These are phyloP conservation scores for Platypus cylindrus DNA, from an alignment of 2,888 invertebrate species.

Conservation along the genomic window DNA sequence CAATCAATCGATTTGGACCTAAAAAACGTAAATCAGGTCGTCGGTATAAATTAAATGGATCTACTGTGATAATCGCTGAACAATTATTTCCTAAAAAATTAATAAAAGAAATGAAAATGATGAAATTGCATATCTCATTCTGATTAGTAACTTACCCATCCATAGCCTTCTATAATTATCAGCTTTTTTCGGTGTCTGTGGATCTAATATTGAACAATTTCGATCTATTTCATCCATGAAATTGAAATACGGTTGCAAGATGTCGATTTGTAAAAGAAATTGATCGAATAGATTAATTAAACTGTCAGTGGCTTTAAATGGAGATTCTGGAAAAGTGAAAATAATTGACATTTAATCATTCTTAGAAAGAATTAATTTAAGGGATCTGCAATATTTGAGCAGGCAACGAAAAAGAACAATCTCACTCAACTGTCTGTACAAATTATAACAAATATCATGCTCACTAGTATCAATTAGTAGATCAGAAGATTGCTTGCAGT, in stretches of 20 bases:
- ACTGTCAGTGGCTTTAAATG: constrained; percentile 17
- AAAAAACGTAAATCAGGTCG: constrained; percentile 34
- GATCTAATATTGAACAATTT: constrained; percentile 34
- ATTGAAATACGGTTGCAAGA: constrained; percentile 32
- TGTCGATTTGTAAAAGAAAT: constrained; percentile 24
- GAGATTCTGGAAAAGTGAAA: background rate
- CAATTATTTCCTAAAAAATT: constrained; percentile 26
- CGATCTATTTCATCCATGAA: constrained; percentile 33
- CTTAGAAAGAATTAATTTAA: background rate
- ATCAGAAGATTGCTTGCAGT: too few relatives aligned
- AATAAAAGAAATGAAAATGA: constrained; percentile 7
- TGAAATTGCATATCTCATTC: background rate
- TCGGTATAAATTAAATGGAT: constrained; percentile 26
- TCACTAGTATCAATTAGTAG: too few relatives aligned
- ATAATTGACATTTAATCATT: background rate
- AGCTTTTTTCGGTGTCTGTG: constrained; percentile 27
- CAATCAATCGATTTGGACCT: constrained; percentile 30
- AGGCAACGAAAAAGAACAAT: too few relatives aligned
- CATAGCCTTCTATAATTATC: constrained; percentile 33
- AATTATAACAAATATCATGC: too few relatives aligned
- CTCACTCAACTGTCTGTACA: too few relatives aligned
- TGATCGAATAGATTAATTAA: constrained; percentile 26
- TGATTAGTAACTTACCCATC: constrained; percentile 24
- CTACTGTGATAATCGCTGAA: constrained; percentile 31
- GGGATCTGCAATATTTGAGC: too few relatives aligned